Percentiles rank a stretch among this genome's conserved stretches.
phyloP scores from a whole-genome alignment of 2,113 vertebrate genomes.

The Ciconia boyciana region DNA sequence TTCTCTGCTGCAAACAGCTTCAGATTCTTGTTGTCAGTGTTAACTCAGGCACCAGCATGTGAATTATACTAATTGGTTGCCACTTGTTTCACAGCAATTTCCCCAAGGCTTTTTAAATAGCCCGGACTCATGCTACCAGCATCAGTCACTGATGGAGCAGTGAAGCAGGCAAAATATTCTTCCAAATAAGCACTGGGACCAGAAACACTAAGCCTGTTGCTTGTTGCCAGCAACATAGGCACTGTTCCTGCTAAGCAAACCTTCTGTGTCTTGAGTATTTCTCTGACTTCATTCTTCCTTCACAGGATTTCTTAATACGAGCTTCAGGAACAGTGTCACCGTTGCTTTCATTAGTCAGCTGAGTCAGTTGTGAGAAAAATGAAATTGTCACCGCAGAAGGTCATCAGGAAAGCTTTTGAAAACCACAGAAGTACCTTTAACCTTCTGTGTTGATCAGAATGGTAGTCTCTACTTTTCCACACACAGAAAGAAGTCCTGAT shows the following conservation, averaged over 20 bases:
- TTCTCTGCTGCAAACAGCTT: background rate
- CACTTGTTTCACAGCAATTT: background rate
- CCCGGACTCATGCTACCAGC: background rate
- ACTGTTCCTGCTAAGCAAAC: background rate
- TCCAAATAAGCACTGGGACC: background rate
- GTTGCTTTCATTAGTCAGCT: background rate
- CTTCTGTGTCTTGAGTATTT: background rate
- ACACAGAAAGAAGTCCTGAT: background rate
- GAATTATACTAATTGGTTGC: constrained; percentile 20
- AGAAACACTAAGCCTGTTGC: background rate
- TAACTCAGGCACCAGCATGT: background rate
- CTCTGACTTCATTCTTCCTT: background rate
- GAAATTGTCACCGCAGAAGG: background rate
- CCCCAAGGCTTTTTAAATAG: background rate
- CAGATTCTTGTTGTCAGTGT: background rate
- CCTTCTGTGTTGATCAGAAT: background rate
- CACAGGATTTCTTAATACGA: background rate
- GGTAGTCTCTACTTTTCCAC: background rate
- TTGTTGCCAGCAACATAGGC: background rate
- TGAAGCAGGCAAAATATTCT: background rate
- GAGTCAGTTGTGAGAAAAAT: background rate
- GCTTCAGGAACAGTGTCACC: background rate
- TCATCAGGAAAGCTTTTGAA: background rate
- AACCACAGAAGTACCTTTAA: background rate
- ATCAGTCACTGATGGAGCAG: background rate